Evolutionary conservation across 2,888 invertebrate genomes (phyloP).

Genomic region (Cactoblastis cactorum): DNA sequence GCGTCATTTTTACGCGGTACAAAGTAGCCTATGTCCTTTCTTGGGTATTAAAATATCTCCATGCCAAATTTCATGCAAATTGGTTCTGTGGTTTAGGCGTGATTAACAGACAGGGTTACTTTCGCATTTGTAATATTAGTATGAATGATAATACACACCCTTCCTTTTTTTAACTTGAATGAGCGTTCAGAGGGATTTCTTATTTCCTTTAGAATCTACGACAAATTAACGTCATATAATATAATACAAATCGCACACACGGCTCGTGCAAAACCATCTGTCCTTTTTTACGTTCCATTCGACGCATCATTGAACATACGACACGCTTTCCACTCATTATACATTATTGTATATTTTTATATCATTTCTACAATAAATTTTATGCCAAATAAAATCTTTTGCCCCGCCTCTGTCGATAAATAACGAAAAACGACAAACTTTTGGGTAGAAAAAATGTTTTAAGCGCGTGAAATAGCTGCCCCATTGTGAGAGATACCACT

Average conservation of each 20-base stretch:
- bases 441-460: slow-evolving; percentile 21
- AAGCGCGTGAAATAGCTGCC: slow-evolving; percentile 45
- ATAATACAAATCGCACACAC: slow-evolving; percentile 20
- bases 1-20: no score
- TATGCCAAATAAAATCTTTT: slow-evolving; percentile 69
- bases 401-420: slow-evolving; percentile 47
- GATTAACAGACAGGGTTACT: no score
- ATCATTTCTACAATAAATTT: slow-evolving; percentile 65
- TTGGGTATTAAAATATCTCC: no score
- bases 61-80: no score
- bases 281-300: slow-evolving; percentile 43
- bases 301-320: slow-evolving; percentile 60
- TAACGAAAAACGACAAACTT: slow-evolving; percentile 25
- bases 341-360: slow-evolving; percentile 70
- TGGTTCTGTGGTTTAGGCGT: no score
- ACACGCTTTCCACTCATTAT: slow-evolving; percentile 73
- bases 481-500: slow-evolving; percentile 28
- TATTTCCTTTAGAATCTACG: not conserved
- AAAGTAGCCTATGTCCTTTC: no score
- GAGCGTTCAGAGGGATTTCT: not conserved
- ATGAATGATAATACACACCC: no score
- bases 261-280: slow-evolving; percentile 59
- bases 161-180: not conserved
- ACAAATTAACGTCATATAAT: slow-evolving; percentile 1
- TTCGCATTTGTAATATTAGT: no score